Evolutionary conservation across 2,888 invertebrate species (phyloP), one percentile per base, ranked within the genome.

Genomic region (Achlya flavicornis): DNA sequence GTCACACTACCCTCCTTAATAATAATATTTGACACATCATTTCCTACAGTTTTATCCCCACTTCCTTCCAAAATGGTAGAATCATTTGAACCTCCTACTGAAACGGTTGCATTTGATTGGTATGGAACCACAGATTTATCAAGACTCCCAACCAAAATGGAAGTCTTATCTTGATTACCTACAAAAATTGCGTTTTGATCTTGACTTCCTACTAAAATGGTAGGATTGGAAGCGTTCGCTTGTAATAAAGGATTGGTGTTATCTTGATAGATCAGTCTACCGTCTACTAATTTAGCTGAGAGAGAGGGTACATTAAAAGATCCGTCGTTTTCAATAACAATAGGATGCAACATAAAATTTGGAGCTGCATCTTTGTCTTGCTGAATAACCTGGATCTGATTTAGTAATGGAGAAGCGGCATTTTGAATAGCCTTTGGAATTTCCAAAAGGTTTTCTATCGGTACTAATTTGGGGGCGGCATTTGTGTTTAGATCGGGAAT

Each of bases 51-150:
- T 5, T 10, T 46, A n/a, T n/a, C n/a, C 5, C 2, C n/a, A n/a
- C n/a, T 46, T 46, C 46, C 46, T n/a, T n/a, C 46, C 46, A n/a
- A n/a, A 46, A n/a, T n/a, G 46, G 46, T n/a, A 46, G 46, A 7
- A n/a, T 46, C 14, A 14, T 43, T 14, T 43, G 12, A 14, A 43
- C 14, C 14, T 43, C 14, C 43, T 43, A 14, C 12, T 14, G 12
- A 41, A 43, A 43, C 3, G 14, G 14, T 43, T 2, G 41, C 8
- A 41, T 41, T 26, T 26, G 26, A 26, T 26, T 26, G 26, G 26
- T 1, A 26, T 26, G 26, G 26, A 26, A 26, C 26, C 26, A 26
- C 26, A 26, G 26, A 26, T 26, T 26, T 46, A 14, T n/a, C n/a
- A 6, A 1, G 1, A n/a, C 6, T 46, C n/a, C 46, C 46, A n/a